Base-by-base conservation (phyloP, 2,797 vertebrate genomes). In the Bryconaethiops microstoma region DNA sequence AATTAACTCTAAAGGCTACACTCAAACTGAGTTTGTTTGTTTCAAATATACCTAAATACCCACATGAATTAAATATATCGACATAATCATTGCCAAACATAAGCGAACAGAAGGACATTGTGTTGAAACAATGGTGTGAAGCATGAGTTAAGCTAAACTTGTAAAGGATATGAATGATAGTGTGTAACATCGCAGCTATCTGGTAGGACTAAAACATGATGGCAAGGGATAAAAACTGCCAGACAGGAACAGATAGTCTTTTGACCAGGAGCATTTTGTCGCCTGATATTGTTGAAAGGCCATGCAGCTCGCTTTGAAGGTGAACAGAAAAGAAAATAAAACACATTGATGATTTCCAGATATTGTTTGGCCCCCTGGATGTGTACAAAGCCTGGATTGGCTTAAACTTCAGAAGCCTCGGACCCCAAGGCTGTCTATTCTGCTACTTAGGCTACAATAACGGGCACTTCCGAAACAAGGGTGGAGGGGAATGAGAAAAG, bases 331-430 rank as follows among this genome's bases (percentile, higher is more conserved):
- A 78, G 16, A 85, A 87, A 87, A 83, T 77, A 85, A 87, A 84
- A 76, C 76, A 74, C 6, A 40, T 23, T 86, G 84, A 80, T 77
- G 60, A 86, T 86, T 85, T 91, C 88, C 73, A 86, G 85, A 85
- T 85, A 78, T 87, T 83, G 39, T 92, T 91, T 84, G 80, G 89
- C 89, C 89, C 89, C 80, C 48, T 88, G 87, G 87, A 88, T 74
- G 84, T 87, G 55, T 74, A 84, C 82, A 45, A 77, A 65, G 70
- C 83, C 80, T 76, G 78, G 55, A 82, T 80, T 87, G 84, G 87
- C 85, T 87, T 85, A 74, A 60, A 79, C 73, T 86, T 75, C 82
- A 85, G 86, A 88, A 87, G 86, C 79, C 86, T 62, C 42, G 62
- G 88, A 86, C 87, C 84, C 88, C 50, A 78, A 74, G 80, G 83